Evolutionary conservation across 2,797 vertebrate species (phyloP).

Genomic region (Acanthis flammea): DNA sequence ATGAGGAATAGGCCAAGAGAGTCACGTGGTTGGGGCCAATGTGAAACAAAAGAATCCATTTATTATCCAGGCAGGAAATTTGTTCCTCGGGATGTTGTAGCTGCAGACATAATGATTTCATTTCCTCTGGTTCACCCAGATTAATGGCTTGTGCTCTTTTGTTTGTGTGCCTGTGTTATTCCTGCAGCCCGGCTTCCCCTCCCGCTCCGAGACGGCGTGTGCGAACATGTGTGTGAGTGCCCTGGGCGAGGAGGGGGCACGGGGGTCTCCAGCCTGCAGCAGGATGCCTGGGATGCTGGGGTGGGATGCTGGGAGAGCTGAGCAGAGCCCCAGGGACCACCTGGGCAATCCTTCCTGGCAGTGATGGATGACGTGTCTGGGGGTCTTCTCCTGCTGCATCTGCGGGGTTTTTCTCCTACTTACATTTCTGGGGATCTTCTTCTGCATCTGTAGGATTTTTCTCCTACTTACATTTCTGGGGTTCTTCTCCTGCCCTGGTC

Average conservation of each 20-base stretch:
- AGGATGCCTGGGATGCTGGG: not conserved
- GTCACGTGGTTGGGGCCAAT: conserved; percentile 66
- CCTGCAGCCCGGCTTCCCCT: conserved; percentile 20
- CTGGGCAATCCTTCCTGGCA: not conserved
- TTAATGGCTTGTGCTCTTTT: conserved; percentile 72
- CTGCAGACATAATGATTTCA: conserved; percentile 82
- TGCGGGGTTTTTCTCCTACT: not conserved
- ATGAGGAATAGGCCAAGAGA: conserved; percentile 71
- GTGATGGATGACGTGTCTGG: not conserved
- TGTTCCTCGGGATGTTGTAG: conserved; percentile 78
- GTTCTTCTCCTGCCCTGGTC: accelerated
- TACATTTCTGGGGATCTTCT: not conserved
- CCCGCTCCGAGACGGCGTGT: not conserved
- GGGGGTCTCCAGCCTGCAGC: not conserved
- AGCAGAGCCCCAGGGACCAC: not conserved
- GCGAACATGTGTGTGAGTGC: not conserved
- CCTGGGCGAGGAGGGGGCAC: not conserved
- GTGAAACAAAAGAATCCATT: conserved; percentile 81
- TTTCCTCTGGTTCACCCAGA: conserved; percentile 77
- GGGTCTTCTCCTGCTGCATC: not conserved
- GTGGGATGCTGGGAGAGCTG: not conserved
- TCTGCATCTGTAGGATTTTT: not conserved
- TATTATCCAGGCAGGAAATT: conserved; percentile 84
- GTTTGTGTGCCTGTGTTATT: conserved; percentile 54
- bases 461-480: not conserved